These are phyloP conservation scores for Sesamia nonagrioides DNA, from an alignment of 1,140 invertebrate species.

Conservation along the genomic window DNA sequence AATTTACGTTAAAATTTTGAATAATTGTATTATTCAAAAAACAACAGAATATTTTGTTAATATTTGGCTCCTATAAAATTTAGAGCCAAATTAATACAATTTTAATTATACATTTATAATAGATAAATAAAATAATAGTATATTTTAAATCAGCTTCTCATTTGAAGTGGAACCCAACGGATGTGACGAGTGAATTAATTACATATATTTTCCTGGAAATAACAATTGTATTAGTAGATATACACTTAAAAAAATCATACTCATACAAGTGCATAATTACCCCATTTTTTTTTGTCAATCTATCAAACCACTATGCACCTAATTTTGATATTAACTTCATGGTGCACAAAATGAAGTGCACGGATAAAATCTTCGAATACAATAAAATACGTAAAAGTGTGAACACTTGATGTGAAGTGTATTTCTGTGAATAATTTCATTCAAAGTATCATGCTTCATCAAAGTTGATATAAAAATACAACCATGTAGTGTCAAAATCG, in stretches of 20 bases:
- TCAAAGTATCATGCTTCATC: background rate
- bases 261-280: slow-evolving; percentile 17
- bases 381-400: slow-evolving; percentile 6
- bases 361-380: background rate
- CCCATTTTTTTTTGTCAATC: no score
- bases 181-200: slow-evolving; percentile 64
- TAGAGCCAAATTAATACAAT: slow-evolving; percentile 16
- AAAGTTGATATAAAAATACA: background rate
- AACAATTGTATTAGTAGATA: slow-evolving; percentile 26
- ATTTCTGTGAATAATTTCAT: slow-evolving; percentile 9
- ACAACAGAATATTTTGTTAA: slow-evolving; percentile 27
- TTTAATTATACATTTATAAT: slow-evolving; percentile 25
- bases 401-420: slow-evolving; percentile 31
- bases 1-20: slow-evolving; percentile 36
- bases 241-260: background rate
- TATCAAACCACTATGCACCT: background rate
- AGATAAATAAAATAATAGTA: slow-evolving; percentile 30
- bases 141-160: slow-evolving; percentile 53
- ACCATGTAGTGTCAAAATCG: background rate
- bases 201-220: slow-evolving; percentile 81
- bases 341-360: background rate
- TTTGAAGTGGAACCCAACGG: slow-evolving; percentile 61
- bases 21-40: slow-evolving; percentile 48
- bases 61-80: slow-evolving; percentile 25
- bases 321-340: background rate